Percentiles rank a stretch among this genome's conserved stretches.
phyloP scores from a whole-genome alignment of 2,113 vertebrate species.

The Cisticola juncidis region DNA sequence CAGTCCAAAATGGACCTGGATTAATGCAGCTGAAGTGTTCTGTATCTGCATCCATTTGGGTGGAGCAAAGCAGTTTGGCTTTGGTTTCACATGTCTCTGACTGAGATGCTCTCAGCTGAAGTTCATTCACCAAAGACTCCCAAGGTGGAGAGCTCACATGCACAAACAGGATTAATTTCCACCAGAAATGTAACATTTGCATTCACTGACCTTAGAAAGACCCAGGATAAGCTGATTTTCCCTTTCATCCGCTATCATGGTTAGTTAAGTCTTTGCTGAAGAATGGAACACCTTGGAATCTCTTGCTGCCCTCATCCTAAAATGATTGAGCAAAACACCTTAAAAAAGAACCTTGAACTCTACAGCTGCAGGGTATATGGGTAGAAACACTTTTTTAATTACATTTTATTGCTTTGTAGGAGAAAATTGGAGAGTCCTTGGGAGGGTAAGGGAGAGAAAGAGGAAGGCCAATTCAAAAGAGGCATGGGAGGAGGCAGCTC shows the following conservation, averaged over 20 bases:
- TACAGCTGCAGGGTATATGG: background rate
- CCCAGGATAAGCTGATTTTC: background rate
- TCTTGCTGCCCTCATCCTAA: background rate
- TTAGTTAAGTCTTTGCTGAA: background rate
- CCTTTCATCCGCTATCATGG: background rate
- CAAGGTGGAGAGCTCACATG: background rate
- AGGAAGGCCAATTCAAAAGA: background rate
- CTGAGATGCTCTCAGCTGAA: background rate
- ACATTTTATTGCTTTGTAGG: background rate
- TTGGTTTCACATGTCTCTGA: background rate
- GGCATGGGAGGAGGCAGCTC: background rate
- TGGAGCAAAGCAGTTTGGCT: background rate
- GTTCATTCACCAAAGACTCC: background rate
- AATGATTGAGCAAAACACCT: background rate
- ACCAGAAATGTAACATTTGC: background rate
- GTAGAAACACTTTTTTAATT: background rate
- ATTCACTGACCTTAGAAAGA: background rate
- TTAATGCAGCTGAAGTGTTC: background rate
- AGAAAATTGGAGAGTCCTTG: background rate
- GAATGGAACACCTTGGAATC: background rate
- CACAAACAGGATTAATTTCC: background rate
- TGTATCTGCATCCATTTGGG: background rate
- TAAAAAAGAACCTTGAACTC: background rate
- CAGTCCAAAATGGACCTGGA: background rate
- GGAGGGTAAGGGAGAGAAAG: background rate